Conservation (phyloP, 2,797 vertebrate species). For the Gymnocypris eckloni region DNA sequence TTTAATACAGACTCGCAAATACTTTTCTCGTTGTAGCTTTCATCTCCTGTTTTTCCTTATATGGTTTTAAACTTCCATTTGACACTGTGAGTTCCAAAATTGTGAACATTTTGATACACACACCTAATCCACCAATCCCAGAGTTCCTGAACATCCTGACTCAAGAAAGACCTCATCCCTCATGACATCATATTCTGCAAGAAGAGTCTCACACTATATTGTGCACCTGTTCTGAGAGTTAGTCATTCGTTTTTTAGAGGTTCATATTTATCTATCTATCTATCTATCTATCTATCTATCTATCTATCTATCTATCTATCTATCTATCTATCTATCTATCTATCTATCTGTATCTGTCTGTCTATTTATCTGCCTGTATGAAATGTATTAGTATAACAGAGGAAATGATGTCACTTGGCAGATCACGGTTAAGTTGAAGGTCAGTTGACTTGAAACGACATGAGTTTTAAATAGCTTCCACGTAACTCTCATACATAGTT, state of each 20-base stretch:
- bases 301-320: background rate
- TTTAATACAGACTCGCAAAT: background rate
- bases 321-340: background rate
- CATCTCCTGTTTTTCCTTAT: constrained; percentile 31
- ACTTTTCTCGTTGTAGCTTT: background rate
- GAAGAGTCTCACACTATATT: background rate
- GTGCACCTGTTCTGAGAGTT: constrained; percentile 28
- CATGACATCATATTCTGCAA: constrained; percentile 15
- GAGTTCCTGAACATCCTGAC: background rate
- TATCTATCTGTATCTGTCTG: background rate
- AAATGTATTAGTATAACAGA: background rate
- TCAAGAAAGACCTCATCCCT: background rate
- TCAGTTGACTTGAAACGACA: constrained; percentile 9
- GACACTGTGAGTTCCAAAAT: background rate
- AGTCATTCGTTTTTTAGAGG: background rate
- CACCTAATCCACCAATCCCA: background rate
- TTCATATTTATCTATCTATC: background rate
- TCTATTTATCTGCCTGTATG: background rate
- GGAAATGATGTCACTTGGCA: constrained; percentile 43
- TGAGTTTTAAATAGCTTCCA: constrained; percentile 54
- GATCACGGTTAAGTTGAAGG: constrained; percentile 22
- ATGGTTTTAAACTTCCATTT: constrained; percentile 18
- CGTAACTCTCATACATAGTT: constrained; percentile 10
- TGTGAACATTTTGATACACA: background rate
- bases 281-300: background rate